These are phyloP conservation scores for Indri indri DNA, from an alignment of 2,113 vertebrate species.

Conservation along the genomic window DNA sequence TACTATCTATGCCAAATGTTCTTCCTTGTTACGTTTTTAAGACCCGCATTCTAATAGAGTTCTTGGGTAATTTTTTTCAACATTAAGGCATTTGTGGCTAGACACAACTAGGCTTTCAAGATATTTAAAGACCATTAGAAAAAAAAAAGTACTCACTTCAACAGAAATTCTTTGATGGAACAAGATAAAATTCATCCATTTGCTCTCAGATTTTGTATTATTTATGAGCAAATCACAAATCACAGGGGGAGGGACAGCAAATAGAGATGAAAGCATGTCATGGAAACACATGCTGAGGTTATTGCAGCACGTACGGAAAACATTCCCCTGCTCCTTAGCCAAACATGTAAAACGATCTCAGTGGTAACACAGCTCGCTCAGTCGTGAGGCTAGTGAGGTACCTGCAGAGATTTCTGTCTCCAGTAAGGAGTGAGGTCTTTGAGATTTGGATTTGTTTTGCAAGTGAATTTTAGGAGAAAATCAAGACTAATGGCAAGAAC, in stretches of 20 bases:
- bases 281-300: not conserved
- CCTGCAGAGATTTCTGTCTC: not conserved
- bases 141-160: not conserved
- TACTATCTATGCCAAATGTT: slow-evolving; percentile 44
- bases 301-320: not conserved
- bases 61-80: slow-evolving; percentile 34
- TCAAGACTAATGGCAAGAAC: not conserved
- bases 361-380: not conserved
- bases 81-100: slow-evolving; percentile 59
- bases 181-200: slow-evolving; percentile 71
- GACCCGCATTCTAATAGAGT: slow-evolving; percentile 2
- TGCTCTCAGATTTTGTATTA: slow-evolving; percentile 71
- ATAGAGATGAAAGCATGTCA: slow-evolving; percentile 26
- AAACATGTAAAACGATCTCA: not conserved
- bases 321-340: not conserved
- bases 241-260: not conserved
- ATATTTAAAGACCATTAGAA: slow-evolving; percentile 70
- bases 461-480: slow-evolving; percentile 28
- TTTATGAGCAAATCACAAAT: slow-evolving; percentile 67
- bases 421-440: not conserved
- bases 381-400: not conserved
- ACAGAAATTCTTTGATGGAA: slow-evolving; percentile 67
- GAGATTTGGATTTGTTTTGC: not conserved
- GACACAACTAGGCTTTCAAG: slow-evolving; percentile 64
- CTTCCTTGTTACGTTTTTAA: slow-evolving; percentile 46